Base-by-base conservation (phyloP, 2,797 vertebrate species). In the Micropoecilia bifurca region DNA sequence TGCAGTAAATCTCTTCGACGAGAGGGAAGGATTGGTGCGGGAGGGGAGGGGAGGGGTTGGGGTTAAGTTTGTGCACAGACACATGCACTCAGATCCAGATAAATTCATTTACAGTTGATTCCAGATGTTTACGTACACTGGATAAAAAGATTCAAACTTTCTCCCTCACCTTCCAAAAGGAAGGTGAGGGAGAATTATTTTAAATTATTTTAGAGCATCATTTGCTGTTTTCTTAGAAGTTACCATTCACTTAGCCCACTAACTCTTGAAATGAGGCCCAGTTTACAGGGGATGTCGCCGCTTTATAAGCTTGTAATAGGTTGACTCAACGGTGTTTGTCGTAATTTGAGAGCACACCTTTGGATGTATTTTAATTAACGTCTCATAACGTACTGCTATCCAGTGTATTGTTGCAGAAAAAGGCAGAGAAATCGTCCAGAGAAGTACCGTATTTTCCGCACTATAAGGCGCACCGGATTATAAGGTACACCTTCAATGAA, bases 1-100 rank as follows among this genome's bases (percentile, higher is more conserved):
- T 89, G 91, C 92, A 87, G 89, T 93, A 94, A 93, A 94, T 94
- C 90, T 93, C 73, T 75, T 71, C 77, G 73, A 75, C 72, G 79
- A 86, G 87, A 82, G 79, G 83, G 81, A 71, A 69, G 74, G 72
- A 82, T 30, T 10, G 53, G 77, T 48, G 57, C 39, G 79, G 53
- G 41, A 6, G 41, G 41, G 33, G 33, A 33, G 33, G 3, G 73
- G 73, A 47, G 53, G 47, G 73, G 79, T 25, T 74, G 77, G 73
- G 75, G 78, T 78, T 61, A 82, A 25, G 77, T 78, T 84, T 20
- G 50, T 90, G 87, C 78, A 28, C 57, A 66, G 69, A 75, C 72
- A 76, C 88, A 72, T 73, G 78, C 71, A 76, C 73, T 45, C 71
- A 75, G 43, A 82, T 69, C 71, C 41, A 74, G 71, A 75, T 30